Evolutionary conservation across 2,113 vertebrate species (phyloP).

Genomic region (Platycercus adscitus): DNA sequence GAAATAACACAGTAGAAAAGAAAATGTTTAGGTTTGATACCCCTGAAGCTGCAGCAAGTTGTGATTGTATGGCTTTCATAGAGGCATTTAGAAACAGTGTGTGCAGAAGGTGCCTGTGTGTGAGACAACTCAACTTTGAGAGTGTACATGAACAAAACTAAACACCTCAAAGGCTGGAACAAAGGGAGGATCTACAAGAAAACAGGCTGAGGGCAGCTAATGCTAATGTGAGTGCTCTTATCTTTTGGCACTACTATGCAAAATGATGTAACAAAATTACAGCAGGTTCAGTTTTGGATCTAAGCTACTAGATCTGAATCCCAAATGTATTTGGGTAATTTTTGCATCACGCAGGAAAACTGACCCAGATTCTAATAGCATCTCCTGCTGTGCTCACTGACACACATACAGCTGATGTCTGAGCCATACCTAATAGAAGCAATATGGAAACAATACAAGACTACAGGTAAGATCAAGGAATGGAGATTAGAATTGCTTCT

Average conservation of each 20-base stretch:
- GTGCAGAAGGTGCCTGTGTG: not conserved
- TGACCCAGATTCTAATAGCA: not conserved
- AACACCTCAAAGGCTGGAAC: not conserved
- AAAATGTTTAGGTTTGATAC: not conserved
- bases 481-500: not conserved
- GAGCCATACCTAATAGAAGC: not conserved
- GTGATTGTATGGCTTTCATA: not conserved
- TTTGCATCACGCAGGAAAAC: not conserved
- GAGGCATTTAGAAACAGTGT: not conserved
- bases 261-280: not conserved
- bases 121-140: not conserved
- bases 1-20: not conserved
- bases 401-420: not conserved
- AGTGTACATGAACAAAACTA: not conserved
- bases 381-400: not conserved
- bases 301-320: not conserved
- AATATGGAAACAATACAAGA: not conserved
- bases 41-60: not conserved
- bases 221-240: not conserved
- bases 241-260: not conserved
- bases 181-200: not conserved
- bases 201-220: not conserved
- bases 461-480: not conserved
- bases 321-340: not conserved
- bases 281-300: not conserved